Base-by-base conservation (phyloP, 1,140 invertebrate genomes). In the Ectropis grisescens region DNA sequence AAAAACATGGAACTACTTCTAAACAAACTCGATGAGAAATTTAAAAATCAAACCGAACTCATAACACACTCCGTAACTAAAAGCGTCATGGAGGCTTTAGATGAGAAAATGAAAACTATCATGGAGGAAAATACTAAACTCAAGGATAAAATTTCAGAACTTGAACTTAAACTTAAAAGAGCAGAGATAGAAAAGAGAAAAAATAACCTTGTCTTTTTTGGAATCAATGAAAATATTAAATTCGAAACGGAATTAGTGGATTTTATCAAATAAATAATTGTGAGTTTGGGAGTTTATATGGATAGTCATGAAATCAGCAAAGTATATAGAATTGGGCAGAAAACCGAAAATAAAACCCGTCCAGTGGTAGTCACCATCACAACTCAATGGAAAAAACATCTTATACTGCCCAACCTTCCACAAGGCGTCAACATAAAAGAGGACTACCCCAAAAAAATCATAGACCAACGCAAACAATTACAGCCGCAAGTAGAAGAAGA, bases 361-460 rank as follows among this genome's bases (percentile, higher is more conserved):
- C 52, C 51, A 13, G 22, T 55, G 5, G 33, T 52, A 23, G 19
- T 44, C 1, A 36, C 52, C 0, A 4, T 60, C 1, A 51, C 49
- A 23, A 43, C 48, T 2, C 7, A 2, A 19, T 60, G 57, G 48
- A 60, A 60, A 41, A 59, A 59, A 50, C 44, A 48, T 30, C 7
- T 46, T 3, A 41, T 49, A 15, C 12, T 46, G 5, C 35, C 29
- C 33, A 57, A 57, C 22, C 37, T 57, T 0, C 40, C 37, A 24
- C 0, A 3, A 39, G 19, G 28, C 14, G 14, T 49, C 6, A 33
- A 54, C 13, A 15, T 54, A 0, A 51, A 47, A 37, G 47, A 54
- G 25, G 47, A 54, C 24, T 51, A 28, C 29, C 11, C 37, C 9
- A 40, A 33, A 9, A 27, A 46, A 15, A 31, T 29, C 5, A 6